Evolutionary conservation across 2,888 invertebrate species (phyloP), one percentile per base, ranked within the genome.

Genomic region (Pammene fasciana): DNA sequence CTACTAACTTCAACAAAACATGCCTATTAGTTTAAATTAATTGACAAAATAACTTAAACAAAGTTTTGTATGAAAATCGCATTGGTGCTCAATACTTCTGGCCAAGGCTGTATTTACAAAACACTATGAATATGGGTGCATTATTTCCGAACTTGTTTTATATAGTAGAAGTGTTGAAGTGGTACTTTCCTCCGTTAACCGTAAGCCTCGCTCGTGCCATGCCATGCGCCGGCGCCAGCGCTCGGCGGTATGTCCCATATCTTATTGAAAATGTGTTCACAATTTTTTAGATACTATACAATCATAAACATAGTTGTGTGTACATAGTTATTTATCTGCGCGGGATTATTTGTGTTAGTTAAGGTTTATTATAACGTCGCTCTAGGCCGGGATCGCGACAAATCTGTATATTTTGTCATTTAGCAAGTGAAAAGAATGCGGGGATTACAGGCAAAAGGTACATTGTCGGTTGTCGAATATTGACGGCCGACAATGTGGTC

Each of bases 181-280:
- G n/a, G 54, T 54, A 54, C 10, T n/a, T 34, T 34, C 8, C 1
- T 0, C 8, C 8, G n/a, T 1, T 13, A 34, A 48, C 18, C 61
- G 68, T 75, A 73, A 71, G 89, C 88, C 89, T 90, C 90, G 89
- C 89, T 26, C 54, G 86, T 78, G 72, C 57, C 57, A 48, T 57
- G 45, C 45, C n/a, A n/a, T n/a, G n/a, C n/a, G n/a, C n/a, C n/a
- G n/a, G 76, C 55, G 71, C 71, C 76, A 81, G 80, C 80, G 74
- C 77, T 74, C 78, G 77, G 79, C 82, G 83, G 77, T 78, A 82
- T 82, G 82, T 86, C 88, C 87, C 90, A 89, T 90, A 90, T 90
- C 90, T 90, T 89, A 90, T 87, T 87, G 78, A 87, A 88, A 90
- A 91, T 91, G 91, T 91, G 91, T 91, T 91, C 90, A 91, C 80